Evolutionary conservation across 2,888 invertebrate species (phyloP).

Genomic region (Aleiodes testaceus): DNA sequence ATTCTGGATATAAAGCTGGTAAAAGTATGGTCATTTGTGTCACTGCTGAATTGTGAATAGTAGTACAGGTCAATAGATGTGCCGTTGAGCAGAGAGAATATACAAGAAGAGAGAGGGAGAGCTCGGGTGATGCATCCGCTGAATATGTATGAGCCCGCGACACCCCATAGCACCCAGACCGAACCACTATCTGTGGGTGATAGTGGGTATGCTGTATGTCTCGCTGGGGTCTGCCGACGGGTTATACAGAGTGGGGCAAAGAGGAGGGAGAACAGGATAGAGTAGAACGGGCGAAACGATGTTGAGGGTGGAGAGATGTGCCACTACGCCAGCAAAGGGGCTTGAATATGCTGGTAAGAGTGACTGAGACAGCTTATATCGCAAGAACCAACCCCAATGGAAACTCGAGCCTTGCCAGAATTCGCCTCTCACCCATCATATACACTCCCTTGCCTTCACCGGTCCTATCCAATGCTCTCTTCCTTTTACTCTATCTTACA

Average conservation of each 20-base stretch:
- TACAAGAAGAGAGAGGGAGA: slow-evolving; percentile 62
- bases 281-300: slow-evolving; percentile 1
- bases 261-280: slow-evolving; percentile 38
- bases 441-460: slow-evolving; percentile 64
- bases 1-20: slow-evolving; percentile 48
- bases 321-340: slow-evolving; percentile 37
- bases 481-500: slow-evolving; percentile 49
- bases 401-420: slow-evolving; percentile 68
- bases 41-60: slow-evolving; percentile 54
- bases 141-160: slow-evolving; percentile 79
- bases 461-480: slow-evolving; percentile 50
- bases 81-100: slow-evolving; percentile 64
- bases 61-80: slow-evolving; percentile 65
- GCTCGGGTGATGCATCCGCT: slow-evolving; percentile 77
- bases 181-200: slow-evolving; percentile 72
- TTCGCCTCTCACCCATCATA: slow-evolving; percentile 68
- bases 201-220: slow-evolving; percentile 71
- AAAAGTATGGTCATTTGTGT: slow-evolving; percentile 66
- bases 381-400: slow-evolving; percentile 71
- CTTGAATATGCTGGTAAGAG: slow-evolving; percentile 48
- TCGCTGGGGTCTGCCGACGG: slow-evolving; percentile 64
- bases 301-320: slow-evolving; percentile 48
- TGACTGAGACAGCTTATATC: slow-evolving; percentile 53
- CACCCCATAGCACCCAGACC: slow-evolving; percentile 69
- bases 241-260: slow-evolving; percentile 44